Evolutionary conservation across 2,888 invertebrate genomes (phyloP).

Genomic region (Nymphalis c-album): DNA sequence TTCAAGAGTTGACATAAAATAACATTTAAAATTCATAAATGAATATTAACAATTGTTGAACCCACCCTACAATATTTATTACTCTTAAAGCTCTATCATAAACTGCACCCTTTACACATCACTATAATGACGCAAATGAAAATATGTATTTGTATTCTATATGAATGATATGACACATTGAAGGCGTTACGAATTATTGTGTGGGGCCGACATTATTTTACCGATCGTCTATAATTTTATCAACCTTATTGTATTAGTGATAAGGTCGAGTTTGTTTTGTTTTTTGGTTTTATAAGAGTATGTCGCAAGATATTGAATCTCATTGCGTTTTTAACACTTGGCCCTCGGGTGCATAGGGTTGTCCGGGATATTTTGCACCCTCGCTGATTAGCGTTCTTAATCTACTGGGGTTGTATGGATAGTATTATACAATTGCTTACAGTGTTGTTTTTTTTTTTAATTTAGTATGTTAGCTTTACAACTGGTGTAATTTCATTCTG

Average conservation of each 20-base stretch:
- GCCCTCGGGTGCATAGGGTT: constrained; percentile 61
- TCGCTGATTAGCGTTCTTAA: constrained; percentile 78
- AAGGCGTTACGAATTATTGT: constrained; percentile 77
- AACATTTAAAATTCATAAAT: constrained; percentile 22
- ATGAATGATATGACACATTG: constrained; percentile 80
- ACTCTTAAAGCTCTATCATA: constrained; percentile 53
- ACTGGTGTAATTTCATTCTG: no score
- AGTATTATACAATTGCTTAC: constrained; percentile 45
- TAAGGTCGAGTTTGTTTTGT: constrained; percentile 42
- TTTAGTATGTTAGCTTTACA: neutral
- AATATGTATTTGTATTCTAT: constrained; percentile 75
- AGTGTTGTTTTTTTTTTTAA: neutral
- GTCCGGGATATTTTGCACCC: constrained; percentile 74
- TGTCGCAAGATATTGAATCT: constrained; percentile 61
- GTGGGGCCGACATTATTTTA: constrained; percentile 39
- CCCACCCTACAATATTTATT: constrained; percentile 49
- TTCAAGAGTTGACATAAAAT: constrained; percentile 4
- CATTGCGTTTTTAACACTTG: constrained; percentile 80
- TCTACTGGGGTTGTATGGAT: constrained; percentile 69
- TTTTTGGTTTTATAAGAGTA: constrained; percentile 29
- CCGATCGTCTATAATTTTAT: neutral
- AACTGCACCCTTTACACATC: constrained; percentile 56
- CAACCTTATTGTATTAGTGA: constrained; percentile 32
- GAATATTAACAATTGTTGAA: constrained; percentile 33
- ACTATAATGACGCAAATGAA: constrained; percentile 66